phyloP scores from a whole-genome alignment of 1,140 invertebrate species.

The Hylaeus anthracinus region DNA sequence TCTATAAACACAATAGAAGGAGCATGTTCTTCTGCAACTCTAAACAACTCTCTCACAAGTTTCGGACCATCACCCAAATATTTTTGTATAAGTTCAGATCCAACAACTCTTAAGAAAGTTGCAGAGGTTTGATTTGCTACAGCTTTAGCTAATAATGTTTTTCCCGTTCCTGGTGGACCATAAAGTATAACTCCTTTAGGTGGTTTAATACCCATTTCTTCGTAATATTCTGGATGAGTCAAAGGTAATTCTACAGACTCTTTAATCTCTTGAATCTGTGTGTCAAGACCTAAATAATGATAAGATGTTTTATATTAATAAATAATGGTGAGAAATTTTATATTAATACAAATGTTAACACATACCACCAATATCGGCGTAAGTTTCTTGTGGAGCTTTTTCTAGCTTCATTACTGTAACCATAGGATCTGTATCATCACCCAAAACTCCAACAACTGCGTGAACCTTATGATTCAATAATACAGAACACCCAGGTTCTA shows the following conservation, averaged over 20 bases:
- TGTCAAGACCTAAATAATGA: constrained; percentile 88
- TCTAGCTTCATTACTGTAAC: constrained; percentile 99
- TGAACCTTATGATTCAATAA: constrained; percentile 99
- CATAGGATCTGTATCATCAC: constrained; percentile 99
- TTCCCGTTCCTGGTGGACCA: constrained; percentile 98
- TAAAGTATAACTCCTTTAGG: constrained; percentile 99
- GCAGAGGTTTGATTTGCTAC: constrained; percentile 99
- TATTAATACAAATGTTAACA: not conserved
- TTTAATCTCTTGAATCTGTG: constrained; percentile 99
- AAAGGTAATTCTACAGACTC: constrained; percentile 99
- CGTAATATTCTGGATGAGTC: constrained; percentile 99
- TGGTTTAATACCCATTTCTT: constrained; percentile 99
- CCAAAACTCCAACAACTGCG: constrained; percentile 98
- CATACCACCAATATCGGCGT: constrained; percentile 98
- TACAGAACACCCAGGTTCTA: constrained; percentile 99
- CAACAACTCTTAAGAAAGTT: constrained; percentile 98
- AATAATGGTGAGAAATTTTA: not conserved
- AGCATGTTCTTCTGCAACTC: constrained; percentile 99
- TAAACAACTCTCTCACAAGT: constrained; percentile 97
- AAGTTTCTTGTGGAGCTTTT: constrained; percentile 99
- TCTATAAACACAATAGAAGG: constrained; percentile 99
- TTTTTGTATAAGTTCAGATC: constrained; percentile 99
- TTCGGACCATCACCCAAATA: constrained; percentile 99
- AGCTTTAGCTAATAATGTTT: constrained; percentile 98
- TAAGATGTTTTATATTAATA: constrained; percentile 4